Evolutionary conservation across 2,888 invertebrate species (phyloP), one percentile per base, ranked within the genome.

Genomic region (Anthophora plumipes): DNA sequence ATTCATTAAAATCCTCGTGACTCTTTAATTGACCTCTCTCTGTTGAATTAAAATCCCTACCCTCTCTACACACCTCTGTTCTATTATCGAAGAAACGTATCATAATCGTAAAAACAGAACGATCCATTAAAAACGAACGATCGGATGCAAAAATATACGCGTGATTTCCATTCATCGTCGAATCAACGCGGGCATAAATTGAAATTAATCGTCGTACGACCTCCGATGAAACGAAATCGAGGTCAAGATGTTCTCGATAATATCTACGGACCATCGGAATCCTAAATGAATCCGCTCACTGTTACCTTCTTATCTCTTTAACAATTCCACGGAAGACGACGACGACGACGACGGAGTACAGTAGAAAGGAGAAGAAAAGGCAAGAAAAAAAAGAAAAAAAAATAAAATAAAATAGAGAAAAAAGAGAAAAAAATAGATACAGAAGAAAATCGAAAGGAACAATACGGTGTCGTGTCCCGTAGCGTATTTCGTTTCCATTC

Each of bases 401-500:
- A n/a, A 7, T 17, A n/a, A n/a, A 7, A 8, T n/a, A 48, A 48
- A 31, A 48, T 55, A 41, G 20, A 41, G 48, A 41, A 17, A 48
- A 17, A 11, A 48, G 20, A 0, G 4, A 46, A 41, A 43, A 67
- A 54, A 67, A 17, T 8, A 41, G 25, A 12, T 12, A 25, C 9
- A 57, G 20, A 69, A 59, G 60, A 20, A 48, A 67, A 72, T 75
- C 39, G 39, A 46, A 8, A 46, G 22, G 55, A 63, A 69, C 82
- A 71, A 73, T 75, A 67, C 80, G 72, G 60, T 71, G 60, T 61
- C 70, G 82, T 60, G 72, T 86, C 80, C 64, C 68, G 66, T 46
- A 67, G 76, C 67, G 66, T 72, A 70, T 87, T 84, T 77, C 81
- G 71, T 76, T 77, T 76, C 80, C 88, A 88, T 88, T 88, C 85